Base-by-base conservation (phyloP, 2,797 vertebrate genomes). In the Leptoclinus maculatus region DNA sequence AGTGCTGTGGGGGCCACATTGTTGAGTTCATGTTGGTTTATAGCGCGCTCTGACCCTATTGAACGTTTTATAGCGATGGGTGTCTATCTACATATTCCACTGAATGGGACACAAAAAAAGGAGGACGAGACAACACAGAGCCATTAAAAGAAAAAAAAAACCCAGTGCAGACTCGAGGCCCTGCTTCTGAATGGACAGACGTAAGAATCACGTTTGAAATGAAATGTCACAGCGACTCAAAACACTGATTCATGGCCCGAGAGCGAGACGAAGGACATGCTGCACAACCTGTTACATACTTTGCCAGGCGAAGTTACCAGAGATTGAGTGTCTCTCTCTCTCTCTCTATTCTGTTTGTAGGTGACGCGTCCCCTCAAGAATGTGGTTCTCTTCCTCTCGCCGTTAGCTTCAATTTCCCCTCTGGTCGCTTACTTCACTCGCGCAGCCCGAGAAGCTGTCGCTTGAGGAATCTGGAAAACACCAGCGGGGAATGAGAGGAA, bases 391-490 rank as follows among this genome's bases (percentile, higher is more conserved):
- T 93, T 94, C 92, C 91, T 93, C 86, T 89, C 27, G 66, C 81
- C 80, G 74, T 69, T 83, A 68, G 76, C 89, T 90, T 92, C 88
- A 85, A 83, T 88, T 93, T 93, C 92, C 93, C 90, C 88, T 92
- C 85, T 78, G 85, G 68, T 85, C 73, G 90, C 91, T 89, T 85
- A 90, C 90, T 91, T 92, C 82, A 85, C 92, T 92, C 86, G 29
- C 86, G 47, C 87, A 38, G 90, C 86, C 51, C 83, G 84, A 89
- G 82, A 74, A 91, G 85, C 88, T 83, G 90, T 93, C 84, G 85
- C 89, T 91, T 92, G 86, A 93, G 93, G 93, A 95, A 94, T 95
- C 93, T 95, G 92, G 93, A 96, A 95, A 95, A 94, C 93, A 96
- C 94, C 92, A 90, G 86, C 77, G 63, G 92, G 92, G 94, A 95